Evolutionary conservation across 2,888 invertebrate genomes (phyloP), one percentile per base, ranked within the genome.

Genomic region (Prosopocoilus inquinatus): DNA sequence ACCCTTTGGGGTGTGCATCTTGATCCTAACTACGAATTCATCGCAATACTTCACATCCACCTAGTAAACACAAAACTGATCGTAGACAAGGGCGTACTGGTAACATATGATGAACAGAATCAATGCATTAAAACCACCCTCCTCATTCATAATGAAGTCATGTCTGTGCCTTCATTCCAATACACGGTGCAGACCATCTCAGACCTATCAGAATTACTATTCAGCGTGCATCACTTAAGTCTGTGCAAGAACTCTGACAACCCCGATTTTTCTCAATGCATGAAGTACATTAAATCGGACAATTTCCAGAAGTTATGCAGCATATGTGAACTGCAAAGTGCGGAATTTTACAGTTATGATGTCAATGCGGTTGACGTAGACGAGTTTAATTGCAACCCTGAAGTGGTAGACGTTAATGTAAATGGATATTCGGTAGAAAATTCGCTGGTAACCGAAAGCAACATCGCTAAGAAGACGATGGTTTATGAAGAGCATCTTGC

Each of bases 1-100:
- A 55, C 64, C n/a, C 53, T 68, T 34, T 70, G 70, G 70, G 67
- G 62, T n/a, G 51, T 65, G 20, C 68, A 68, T 55, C 47, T 66
- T 16, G 67, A 70, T 57, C 66, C 68, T 9, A 59, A 63, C 47
- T 60, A 60, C 51, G 57, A 66, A 35, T 68, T 64, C 45, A 58
- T 67, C 33, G 68, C 63, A 9, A 53, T 67, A 43, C 44, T 69
- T 45, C 68, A 67, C 44, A 49, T 67, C 8, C 58, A 60, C 46
- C 45, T 64, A 38, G 38, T 47, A 36, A 46, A 51, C 3, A 48
- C 50, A 11, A 63, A 59, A 52, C 39, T 70, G 32, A 52, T 35
- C 11, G 60, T 70, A 4, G 67, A 70, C 51, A 68, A 67, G 58
- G 66, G 62, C 8, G 56, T 70, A 16, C 38, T 68, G 5, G 11